Evolutionary conservation across 2,113 vertebrate species (phyloP).

Genomic region (Phodopus roborovskii): DNA sequence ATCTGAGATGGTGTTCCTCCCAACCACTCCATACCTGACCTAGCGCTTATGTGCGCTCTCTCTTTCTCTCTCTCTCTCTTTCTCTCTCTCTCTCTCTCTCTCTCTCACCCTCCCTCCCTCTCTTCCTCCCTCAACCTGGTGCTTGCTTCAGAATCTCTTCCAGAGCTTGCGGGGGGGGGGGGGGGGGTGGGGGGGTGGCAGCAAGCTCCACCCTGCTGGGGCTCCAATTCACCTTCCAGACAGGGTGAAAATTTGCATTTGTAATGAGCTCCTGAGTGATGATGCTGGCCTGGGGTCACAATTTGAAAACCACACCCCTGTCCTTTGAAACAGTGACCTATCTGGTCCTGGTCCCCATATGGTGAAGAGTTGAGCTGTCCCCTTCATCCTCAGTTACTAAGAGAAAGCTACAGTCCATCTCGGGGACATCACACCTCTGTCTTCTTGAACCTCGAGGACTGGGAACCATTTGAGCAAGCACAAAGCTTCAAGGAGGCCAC

Average conservation of each 20-base stretch:
- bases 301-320: not conserved
- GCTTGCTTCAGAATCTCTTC: not conserved
- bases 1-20: not conserved
- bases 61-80: too few species aligned
- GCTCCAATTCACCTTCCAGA: not conserved
- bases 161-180: too few species aligned
- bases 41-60: too few species aligned
- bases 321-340: not conserved
- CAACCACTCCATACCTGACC: rapidly evolving
- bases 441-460: not conserved
- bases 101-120: not conserved
- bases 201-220: not conserved
- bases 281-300: not conserved
- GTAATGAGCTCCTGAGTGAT: not conserved
- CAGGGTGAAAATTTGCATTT: too few species aligned
- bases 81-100: not conserved
- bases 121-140: not conserved
- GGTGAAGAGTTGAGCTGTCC: not conserved
- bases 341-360: not conserved
- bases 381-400: rapidly evolving
- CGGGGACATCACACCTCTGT: rapidly evolving
- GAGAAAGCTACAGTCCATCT: not conserved
- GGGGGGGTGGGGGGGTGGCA: rapidly evolving
- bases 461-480: not conserved
- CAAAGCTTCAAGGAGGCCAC: not conserved